Base-by-base conservation (phyloP, 2,797 vertebrate species). In the Phyllotis vaccarum region DNA sequence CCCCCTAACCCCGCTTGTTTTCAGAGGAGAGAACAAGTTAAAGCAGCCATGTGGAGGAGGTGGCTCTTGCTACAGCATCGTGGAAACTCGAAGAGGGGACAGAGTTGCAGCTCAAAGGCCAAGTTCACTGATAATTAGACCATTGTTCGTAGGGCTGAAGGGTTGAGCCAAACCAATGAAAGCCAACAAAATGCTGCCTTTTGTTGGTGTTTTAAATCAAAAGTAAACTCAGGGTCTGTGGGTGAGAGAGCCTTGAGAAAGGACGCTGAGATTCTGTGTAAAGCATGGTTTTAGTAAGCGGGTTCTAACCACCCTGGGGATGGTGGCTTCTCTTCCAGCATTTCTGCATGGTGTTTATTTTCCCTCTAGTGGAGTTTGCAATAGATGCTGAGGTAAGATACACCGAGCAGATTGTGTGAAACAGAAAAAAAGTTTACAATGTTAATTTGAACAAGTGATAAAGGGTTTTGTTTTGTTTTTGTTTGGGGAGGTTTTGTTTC, bases 41-140 rank as follows among this genome's bases (percentile, higher is more conserved):
- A 94, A 80, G 21, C 52, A 66, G 56, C 27, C 88, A 66, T 34
- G 79, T 19, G 56, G 64, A 70, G 43, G 78, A 70, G 43, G 78
- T 68, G 52, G 40, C 74, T 64, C 58, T 81, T 58, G 80, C 60
- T 24, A 2, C 4, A 75, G 34, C 60, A 10, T 31, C 3, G 12
- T 64, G 68, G 66, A 87, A 76, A 88, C 72, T 56, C 62, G 66
- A 93, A 82, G 95, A 70, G n/a, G 76, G 68, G 76, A 78, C 19
- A 40, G 64, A 88, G 60, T 64, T 54, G 72, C 75, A 90, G 86
- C 95, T 46, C 92, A 90, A 72, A 86, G 66, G 46, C 85, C 46
- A 83, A 94, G 86, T 94, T 97, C 80, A 93, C 52, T 83, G 89
- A 97, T 93, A 97, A 92, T 90, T 81, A 74, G 66, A 70, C 72